Base-by-base conservation (phyloP, 2,888 invertebrate species). In the Eurytoma adleriae region DNA sequence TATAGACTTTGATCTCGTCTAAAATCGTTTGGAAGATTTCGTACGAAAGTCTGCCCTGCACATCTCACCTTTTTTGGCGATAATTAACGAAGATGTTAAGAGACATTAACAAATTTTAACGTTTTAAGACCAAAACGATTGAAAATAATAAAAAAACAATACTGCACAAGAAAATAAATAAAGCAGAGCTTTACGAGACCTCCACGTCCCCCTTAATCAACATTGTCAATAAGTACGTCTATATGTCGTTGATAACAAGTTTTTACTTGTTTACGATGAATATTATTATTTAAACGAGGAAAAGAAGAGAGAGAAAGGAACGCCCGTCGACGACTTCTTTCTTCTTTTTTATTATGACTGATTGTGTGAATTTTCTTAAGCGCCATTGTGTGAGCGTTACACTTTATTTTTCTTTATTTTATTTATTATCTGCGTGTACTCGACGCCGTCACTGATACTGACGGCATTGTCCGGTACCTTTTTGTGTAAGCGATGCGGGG, bases 351-450 rank as follows among this genome's bases (percentile, higher is more conserved):
- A 59, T 79, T 52, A 59, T 57, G 48, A 79, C 79, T 79, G 79
- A 75, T 67, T 71, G 50, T 61, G n/a, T 61, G n/a, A 79, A 59
- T 75, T 66, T 75, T 75, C 71, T 71, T 70, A 62, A 79, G 54
- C 20, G 62, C 57, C 56, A 52, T 70, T 70, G 30, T 40, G 40
- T 10, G 59, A 52, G 20, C 57, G 59, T 71, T 74, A 57, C 27
- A 54, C 48, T 74, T 18, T 54, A 30, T 18, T 64, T 52, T 20
- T 52, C 54, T 56, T 27, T 73, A 54, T 66, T 20, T 71, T 67
- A 70, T 67, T 72, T 71, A 64, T 71, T 71, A 18, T 66, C 18
- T 16, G 24, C 27, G 24, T 24, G 24, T 24, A 24, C 24, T 24
- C 24, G 24, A 24, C 24, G 24, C 24, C 24, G 24, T 24, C 24